Base-by-base conservation (phyloP, 2,113 vertebrate species). In the Nannospalax galili region DNA sequence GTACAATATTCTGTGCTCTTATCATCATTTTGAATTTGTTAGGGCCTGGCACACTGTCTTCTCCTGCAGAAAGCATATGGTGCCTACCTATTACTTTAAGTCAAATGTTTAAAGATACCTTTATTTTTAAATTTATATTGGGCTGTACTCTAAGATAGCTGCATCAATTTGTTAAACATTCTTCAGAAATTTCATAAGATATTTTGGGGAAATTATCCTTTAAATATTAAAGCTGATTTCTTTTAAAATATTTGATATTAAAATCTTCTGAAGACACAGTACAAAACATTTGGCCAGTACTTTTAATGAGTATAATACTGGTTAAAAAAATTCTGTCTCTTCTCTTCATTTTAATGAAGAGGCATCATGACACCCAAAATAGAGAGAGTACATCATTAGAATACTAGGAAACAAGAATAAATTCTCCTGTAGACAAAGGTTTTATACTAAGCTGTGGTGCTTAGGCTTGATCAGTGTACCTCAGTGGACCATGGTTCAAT, bases 41-140 rank as follows among this genome's bases (percentile, higher is more conserved):
- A 22, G 0, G 70, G 9, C n/a, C n/a, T 40, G 17, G 0, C 3
- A 60, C 2, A 52, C 22, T 79, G 0, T 60, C 3, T 28, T 56
- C n/a, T 62, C 35, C 17, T 30, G 0, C 9, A 60, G 42, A 56
- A 10, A 92, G 12, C 2, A 28, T 26, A 32, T 37, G 28, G 5
- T 72, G 5, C 24, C 32, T 65, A 30, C 2, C 70, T 3, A 87
- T 28, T 77, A 77, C 81, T 52, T 58, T 26, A 72, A 77, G 64
- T 2, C 9, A 79, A 80, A 80, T 65, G 28, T 7, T 70, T 88
- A 40, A 67, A 42, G 62, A 9, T 1, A 58, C 1, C 10, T 79
- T 52, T 72, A 17, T 42, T 65, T 45, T 77, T n/a, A n/a, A 45
- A 48, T 10, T 12, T 88, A 87, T 11, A 82, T 73, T 65, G 16